Evolutionary conservation across 2,113 vertebrate genomes (phyloP).

Genomic region (Lathamus discolor): DNA sequence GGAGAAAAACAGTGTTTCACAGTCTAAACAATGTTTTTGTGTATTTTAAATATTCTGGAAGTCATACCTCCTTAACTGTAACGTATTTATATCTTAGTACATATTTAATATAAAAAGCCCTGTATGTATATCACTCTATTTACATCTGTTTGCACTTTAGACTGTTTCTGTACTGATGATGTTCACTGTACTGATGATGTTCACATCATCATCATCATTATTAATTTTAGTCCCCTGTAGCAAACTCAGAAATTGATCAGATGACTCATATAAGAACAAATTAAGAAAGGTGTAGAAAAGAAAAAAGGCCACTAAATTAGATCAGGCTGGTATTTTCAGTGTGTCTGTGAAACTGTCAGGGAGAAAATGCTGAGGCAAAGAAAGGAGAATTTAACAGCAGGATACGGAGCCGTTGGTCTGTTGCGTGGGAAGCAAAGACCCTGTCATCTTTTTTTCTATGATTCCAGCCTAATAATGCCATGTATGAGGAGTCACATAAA

Average conservation of each 20-base stretch:
- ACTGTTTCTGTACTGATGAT: background rate
- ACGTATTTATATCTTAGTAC: background rate
- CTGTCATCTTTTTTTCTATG: background rate
- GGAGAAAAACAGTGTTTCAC: background rate
- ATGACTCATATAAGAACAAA: background rate
- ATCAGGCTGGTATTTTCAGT: background rate
- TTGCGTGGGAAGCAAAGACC: background rate
- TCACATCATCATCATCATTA: background rate
- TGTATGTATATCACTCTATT: background rate
- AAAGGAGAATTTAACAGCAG: background rate
- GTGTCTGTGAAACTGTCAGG: background rate
- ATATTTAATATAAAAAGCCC: background rate
- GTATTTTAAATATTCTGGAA: background rate
- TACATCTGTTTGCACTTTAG: background rate
- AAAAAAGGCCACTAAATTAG: background rate
- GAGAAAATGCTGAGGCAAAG: background rate
- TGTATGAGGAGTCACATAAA: slow-evolving; percentile 49
- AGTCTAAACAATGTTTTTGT: background rate
- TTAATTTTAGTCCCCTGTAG: background rate
- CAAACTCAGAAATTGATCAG: background rate
- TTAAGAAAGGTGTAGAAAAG: background rate
- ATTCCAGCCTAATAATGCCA: slow-evolving; percentile 47
- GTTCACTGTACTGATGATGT: background rate
- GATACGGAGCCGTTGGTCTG: background rate
- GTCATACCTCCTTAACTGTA: background rate